phyloP scores from a whole-genome alignment of 1,140 invertebrate genomes.

The Apis florea region DNA sequence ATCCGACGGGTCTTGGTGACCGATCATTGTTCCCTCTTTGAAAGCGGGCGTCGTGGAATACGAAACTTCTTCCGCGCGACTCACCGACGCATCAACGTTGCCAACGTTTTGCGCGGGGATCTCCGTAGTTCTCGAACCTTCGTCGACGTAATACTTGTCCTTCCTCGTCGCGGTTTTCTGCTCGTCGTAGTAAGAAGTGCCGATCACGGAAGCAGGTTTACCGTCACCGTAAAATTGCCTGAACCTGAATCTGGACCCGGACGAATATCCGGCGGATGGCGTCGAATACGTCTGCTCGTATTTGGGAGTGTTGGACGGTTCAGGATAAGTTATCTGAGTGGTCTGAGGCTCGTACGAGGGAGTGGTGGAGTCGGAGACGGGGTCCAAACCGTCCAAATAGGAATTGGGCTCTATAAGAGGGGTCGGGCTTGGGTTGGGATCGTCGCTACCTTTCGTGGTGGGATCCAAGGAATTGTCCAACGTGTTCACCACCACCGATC shows the following conservation, averaged over 20 bases:
- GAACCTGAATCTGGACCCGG: conserved; percentile 61
- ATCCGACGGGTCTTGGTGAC: conserved; percentile 55
- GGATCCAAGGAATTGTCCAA: conserved; percentile 57
- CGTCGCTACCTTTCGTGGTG: conserved; percentile 34
- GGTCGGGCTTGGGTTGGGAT: conserved; percentile 65
- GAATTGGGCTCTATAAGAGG: conserved; percentile 71
- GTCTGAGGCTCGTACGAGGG: conserved; percentile 67
- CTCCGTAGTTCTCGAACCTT: conserved; percentile 47
- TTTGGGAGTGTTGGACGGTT: conserved; percentile 64
- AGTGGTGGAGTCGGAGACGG: conserved; percentile 36
- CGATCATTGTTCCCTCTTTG: conserved; percentile 44
- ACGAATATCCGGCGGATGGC: conserved; percentile 3
- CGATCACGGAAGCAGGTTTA: conserved; percentile 54
- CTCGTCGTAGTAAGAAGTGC: conserved; percentile 47
- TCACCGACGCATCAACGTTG: conserved; percentile 55
- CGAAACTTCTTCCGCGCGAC: conserved; percentile 56
- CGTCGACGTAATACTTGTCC: conserved; percentile 47
- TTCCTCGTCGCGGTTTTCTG: conserved; percentile 31
- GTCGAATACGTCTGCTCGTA: conserved; percentile 56
- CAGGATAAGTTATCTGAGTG: conserved; percentile 62
- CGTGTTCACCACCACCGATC: conserved; percentile 88
- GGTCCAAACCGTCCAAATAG: conserved; percentile 58
- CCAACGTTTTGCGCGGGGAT: not conserved
- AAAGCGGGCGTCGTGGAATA: conserved; percentile 66
- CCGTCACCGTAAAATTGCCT: conserved; percentile 63